Evolutionary conservation across 2,113 vertebrate genomes (phyloP).

Genomic region (Columbina picui): DNA sequence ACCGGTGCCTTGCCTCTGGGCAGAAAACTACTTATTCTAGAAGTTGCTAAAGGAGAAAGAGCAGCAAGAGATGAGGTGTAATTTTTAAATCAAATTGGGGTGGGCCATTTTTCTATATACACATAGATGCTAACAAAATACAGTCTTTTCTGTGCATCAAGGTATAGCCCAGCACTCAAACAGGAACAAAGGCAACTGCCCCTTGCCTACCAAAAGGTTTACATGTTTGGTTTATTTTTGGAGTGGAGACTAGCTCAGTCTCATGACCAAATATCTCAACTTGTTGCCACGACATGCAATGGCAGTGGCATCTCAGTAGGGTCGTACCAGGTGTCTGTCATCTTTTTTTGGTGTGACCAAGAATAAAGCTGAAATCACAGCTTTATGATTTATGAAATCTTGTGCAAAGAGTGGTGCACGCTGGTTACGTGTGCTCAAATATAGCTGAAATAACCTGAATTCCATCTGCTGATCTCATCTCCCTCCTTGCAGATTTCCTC

Average conservation of each 20-base stretch:
- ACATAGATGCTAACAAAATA: not conserved
- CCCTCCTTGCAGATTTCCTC: not conserved
- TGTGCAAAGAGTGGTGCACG: fast-evolving
- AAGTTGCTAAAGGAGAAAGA: not conserved
- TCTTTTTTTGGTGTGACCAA: not conserved
- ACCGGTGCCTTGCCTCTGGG: not conserved
- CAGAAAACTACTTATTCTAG: not conserved
- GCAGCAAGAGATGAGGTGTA: not conserved
- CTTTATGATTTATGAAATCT: too few relatives aligned
- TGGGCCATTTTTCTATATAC: not conserved
- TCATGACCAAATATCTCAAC: not conserved
- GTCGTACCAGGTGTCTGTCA: not conserved
- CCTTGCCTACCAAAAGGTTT: too few relatives aligned
- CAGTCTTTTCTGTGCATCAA: not conserved
- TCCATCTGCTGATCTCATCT: not conserved
- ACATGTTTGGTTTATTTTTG: not conserved
- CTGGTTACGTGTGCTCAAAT: fast-evolving
- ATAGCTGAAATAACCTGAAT: not conserved
- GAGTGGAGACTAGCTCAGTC: not conserved
- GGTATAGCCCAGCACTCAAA: fast-evolving
- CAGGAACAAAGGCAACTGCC: not conserved
- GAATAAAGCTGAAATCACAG: not conserved
- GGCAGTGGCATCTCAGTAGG: not conserved
- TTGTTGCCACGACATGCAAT: not conserved
- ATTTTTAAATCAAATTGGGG: not conserved